Evolutionary conservation across 2,888 invertebrate genomes (phyloP).

Genomic region (Erebia palarica): DNA sequence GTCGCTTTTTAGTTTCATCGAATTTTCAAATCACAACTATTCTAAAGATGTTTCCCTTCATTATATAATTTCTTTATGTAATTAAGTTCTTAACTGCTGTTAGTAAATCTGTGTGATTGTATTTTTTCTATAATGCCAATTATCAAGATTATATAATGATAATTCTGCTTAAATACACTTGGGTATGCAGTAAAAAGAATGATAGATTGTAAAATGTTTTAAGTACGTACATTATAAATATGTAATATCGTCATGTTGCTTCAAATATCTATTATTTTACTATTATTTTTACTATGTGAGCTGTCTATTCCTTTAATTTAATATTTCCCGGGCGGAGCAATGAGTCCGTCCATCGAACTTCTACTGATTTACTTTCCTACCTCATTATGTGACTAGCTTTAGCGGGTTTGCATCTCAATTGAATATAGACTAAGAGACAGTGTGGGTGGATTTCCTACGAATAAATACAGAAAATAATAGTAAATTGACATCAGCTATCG

Average conservation of each 20-base stretch:
- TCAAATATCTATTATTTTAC: not conserved
- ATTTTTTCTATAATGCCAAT: too few relatives aligned
- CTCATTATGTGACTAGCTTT: constrained; percentile 74
- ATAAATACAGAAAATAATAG: not conserved
- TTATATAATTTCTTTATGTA: not conserved
- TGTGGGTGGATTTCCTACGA: not conserved
- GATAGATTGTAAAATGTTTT: too few relatives aligned
- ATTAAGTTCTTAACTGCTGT: not conserved
- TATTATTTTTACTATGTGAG: not conserved
- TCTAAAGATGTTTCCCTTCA: too few relatives aligned
- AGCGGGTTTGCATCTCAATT: constrained; percentile 57
- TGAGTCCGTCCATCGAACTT: constrained; percentile 60
- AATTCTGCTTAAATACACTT: too few relatives aligned
- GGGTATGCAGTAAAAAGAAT: too few relatives aligned
- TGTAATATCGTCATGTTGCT: too few relatives aligned
- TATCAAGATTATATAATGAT: too few relatives aligned
- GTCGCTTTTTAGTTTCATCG: too few relatives aligned
- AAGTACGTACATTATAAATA: too few relatives aligned
- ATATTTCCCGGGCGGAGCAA: constrained; percentile 33
- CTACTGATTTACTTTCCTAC: constrained; percentile 72
- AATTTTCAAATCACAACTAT: too few relatives aligned
- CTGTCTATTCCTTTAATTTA: constrained; percentile 14
- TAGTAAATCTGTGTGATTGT: too few relatives aligned
- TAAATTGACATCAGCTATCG: not conserved
- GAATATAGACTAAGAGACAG: constrained; percentile 38